A percentile compares a stretch with the other conserved stretches of the same genome.
Conservation (phyloP, 1,140 invertebrate species). For the Nebria ingens region DNA sequence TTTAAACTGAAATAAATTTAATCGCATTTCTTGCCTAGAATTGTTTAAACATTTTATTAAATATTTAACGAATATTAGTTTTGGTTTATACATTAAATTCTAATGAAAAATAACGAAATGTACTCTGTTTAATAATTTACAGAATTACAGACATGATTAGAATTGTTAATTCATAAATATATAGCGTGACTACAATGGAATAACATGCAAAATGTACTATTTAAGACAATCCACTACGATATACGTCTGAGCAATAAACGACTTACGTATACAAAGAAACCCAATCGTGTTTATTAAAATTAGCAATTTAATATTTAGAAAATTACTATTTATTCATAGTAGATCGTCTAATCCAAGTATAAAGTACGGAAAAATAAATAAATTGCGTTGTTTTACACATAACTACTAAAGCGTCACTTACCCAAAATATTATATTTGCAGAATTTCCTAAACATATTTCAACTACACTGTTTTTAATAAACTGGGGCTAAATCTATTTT, state of each 20-base stretch:
- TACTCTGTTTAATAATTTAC: too few species aligned
- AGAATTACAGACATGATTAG: too few species aligned
- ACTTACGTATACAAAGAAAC: background rate
- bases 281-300: background rate
- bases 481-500: too few species aligned
- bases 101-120: too few species aligned
- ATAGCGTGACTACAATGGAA: too few species aligned
- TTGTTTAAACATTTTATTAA: background rate
- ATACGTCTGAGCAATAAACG: background rate
- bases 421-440: conserved; percentile 3
- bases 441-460: background rate
- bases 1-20: background rate
- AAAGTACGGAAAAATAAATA: background rate
- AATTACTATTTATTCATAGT: background rate
- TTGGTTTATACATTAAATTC: too few species aligned
- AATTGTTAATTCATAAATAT: too few species aligned
- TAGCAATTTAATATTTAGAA: background rate
- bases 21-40: background rate
- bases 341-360: background rate
- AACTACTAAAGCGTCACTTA: background rate
- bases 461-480: background rate
- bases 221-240: too few species aligned
- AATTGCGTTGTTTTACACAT: background rate
- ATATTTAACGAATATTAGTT: background rate
- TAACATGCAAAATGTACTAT: too few species aligned